Conservation (phyloP, 2,888 invertebrate genomes). For the Synergus itoensis region DNA sequence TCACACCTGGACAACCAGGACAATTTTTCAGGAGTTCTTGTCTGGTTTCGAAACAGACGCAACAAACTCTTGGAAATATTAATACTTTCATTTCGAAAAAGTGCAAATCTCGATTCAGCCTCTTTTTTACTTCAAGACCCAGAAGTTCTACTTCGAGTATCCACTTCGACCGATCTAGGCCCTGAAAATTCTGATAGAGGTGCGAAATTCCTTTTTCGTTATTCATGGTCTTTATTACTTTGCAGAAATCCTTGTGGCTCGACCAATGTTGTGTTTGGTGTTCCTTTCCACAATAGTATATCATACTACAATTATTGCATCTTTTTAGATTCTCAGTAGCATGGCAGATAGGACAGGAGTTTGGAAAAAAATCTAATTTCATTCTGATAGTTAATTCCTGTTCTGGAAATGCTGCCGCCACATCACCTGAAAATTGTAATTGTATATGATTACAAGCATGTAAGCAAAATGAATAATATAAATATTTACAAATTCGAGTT, state of each 20-base stretch:
- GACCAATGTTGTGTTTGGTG: neutral
- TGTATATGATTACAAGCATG: too few species aligned
- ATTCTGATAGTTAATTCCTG: too few species aligned
- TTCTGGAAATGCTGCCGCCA: too few species aligned
- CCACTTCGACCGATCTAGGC: neutral
- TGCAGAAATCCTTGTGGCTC: neutral
- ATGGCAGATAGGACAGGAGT: neutral
- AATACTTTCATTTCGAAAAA: neutral
- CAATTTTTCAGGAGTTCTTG: neutral
- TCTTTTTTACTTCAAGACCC: neutral
- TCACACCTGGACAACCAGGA: neutral
- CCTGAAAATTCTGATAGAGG: neutral
- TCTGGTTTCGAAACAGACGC: neutral
- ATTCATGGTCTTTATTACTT: neutral
- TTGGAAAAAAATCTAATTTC: neutral
- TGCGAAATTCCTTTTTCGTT: neutral
- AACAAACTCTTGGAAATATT: constrained; percentile 1
- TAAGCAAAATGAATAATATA: too few species aligned
- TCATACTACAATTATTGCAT: constrained; percentile 13
- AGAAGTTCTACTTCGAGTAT: neutral
- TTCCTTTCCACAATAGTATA: neutral
- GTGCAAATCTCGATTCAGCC: neutral
- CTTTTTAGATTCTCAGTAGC: neutral
- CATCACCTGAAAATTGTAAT: too few species aligned
- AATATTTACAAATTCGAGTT: too few species aligned